Percentiles rank a stretch among this genome's conserved stretches.
These are phyloP conservation scores for Microcebus tavaratra DNA, from an alignment of 2,113 vertebrate species.

Conservation along the genomic window DNA sequence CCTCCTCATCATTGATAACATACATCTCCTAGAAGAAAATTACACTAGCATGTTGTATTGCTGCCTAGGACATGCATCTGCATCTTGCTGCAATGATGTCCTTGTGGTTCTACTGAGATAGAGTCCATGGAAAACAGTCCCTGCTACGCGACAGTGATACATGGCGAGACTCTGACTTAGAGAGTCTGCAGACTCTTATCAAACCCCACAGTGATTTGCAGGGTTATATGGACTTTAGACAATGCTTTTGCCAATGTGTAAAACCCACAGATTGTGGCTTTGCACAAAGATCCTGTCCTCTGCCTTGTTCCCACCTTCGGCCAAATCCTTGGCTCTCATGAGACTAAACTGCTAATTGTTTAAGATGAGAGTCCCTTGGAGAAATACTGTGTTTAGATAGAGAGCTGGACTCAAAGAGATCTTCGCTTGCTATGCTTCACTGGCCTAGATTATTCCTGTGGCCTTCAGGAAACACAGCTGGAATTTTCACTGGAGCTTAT, in stretches of 20 bases:
- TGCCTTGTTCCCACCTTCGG: not conserved
- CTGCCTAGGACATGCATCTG: fast-evolving
- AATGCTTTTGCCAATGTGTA: not conserved
- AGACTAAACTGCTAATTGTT: not conserved
- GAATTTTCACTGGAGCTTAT: not conserved
- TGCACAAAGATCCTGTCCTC: not conserved
- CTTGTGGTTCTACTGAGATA: not conserved
- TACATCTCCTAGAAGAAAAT: not conserved
- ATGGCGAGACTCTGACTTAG: not conserved
- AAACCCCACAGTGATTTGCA: not conserved
- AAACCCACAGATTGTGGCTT: not conserved
- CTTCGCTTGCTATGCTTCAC: not conserved
- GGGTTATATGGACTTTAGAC: not conserved
- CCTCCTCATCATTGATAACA: not conserved
- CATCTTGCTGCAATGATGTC: not conserved
- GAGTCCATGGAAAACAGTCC: too few relatives aligned
- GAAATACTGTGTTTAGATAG: not conserved
- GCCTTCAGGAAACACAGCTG: not conserved
- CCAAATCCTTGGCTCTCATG: not conserved
- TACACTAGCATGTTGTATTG: not conserved
- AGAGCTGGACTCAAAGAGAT: not conserved
- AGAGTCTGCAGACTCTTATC: not conserved
- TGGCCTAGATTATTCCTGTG: not conserved
- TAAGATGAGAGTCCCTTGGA: not conserved
- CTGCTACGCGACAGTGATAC: not conserved